Base-by-base conservation (phyloP, 2,113 vertebrate genomes). In the Platichthys flesus region DNA sequence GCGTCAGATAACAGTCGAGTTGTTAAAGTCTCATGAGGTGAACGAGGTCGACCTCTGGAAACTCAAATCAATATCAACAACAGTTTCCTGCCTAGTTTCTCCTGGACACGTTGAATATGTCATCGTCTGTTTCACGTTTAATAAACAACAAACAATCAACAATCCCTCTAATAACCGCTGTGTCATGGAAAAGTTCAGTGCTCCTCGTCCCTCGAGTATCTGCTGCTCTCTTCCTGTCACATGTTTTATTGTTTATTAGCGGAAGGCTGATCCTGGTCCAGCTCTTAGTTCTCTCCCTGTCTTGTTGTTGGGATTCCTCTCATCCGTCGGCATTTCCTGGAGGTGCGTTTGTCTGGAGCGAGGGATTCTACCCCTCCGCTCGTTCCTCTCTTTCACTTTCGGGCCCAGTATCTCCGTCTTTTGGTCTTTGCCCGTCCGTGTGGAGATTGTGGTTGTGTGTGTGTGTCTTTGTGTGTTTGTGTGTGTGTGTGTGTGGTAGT, bases 261-360 rank as follows among this genome's bases (percentile, higher is more conserved):
- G 0, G 18, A 2, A 3, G 52, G 65, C 54, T 66, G 69, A 37
- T 67, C 20, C 26, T 31, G 1, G 37, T 45, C 66, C 72, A 71
- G 78, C 73, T 80, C 68, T 59, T 75, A 21, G 61, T 76, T 86
- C 76, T 21, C 52, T 9, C 16, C 42, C 13, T 0, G 42, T 55
- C n/a, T 42, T 47, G 55, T 82, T 67, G n/a, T 56, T 74, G 60
- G 18, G 59, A 74, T 70, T 79, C 65, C 58, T 77, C 49, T 55
- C 20, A 45, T 35, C 47, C 16, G 37, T 14, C 1, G 67, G 62
- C 58, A 67, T 87, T 85, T 87, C 83, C 88, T 85, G 61, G 42
- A 80, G n/a, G 21, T n/a, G 18, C 31, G 31, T 31, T 31, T 31
- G 31, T 31, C 31, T 7, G 31, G 31, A 31, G 31, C 31, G 31